Percentiles rank a stretch among this genome's conserved stretches.
Evolutionary conservation across 2,113 vertebrate species (phyloP).

Genomic region (Colistium nudipinnis): DNA sequence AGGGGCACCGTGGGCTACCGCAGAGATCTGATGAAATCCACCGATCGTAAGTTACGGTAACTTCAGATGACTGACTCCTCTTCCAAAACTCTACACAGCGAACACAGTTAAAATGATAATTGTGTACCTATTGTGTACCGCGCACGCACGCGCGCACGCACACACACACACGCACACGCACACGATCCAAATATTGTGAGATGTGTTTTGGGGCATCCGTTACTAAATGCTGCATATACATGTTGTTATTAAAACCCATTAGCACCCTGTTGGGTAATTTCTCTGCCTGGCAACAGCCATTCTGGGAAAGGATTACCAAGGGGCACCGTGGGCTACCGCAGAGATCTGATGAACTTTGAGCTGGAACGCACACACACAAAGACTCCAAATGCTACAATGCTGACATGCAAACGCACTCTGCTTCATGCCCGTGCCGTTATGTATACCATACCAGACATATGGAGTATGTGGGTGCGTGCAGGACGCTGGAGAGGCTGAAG

Average conservation of each 20-base stretch:
- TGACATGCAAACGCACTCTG: slow-evolving; percentile 48
- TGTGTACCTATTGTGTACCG: neutral
- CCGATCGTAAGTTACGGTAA: slow-evolving; percentile 4
- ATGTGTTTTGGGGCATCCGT: no score
- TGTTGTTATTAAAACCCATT: slow-evolving; percentile 38
- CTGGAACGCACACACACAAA: slow-evolving; percentile 53
- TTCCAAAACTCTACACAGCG: neutral
- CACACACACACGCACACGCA: no score
- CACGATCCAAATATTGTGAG: neutral
- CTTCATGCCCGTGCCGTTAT: slow-evolving; percentile 42
- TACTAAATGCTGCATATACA: no score
- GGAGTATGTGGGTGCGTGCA: slow-evolving; percentile 22
- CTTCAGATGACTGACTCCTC: neutral
- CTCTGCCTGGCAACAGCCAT: slow-evolving; percentile 76
- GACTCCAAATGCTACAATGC: slow-evolving; percentile 32
- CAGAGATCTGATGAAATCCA: slow-evolving; percentile 65
- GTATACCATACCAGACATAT: slow-evolving; percentile 34
- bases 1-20: slow-evolving; percentile 27
- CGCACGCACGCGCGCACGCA: no score
- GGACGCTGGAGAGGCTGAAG: slow-evolving; percentile 40
- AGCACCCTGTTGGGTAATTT: slow-evolving; percentile 47
- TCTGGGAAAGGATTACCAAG: slow-evolving; percentile 71
- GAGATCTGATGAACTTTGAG: slow-evolving; percentile 69
- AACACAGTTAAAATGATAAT: neutral
- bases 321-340: slow-evolving; percentile 27